Evolutionary conservation across 1,140 invertebrate species (phyloP), one percentile per base, ranked within the genome.

Genomic region (Rhagoletis zephyria): DNA sequence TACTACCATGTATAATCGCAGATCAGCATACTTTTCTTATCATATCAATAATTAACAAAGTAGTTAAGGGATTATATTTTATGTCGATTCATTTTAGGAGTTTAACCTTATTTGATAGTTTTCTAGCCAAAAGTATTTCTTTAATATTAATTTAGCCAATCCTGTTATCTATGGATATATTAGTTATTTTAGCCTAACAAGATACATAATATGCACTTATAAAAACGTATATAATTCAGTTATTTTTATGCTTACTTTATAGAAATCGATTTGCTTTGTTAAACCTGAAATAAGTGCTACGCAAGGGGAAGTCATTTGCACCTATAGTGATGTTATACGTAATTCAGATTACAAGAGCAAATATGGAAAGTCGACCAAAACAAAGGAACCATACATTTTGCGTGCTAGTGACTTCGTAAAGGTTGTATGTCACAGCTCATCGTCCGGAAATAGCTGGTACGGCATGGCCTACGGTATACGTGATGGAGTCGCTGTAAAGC

Each of bases 391-490:
- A 48, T 96, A 96, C 92, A 93, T 94, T 81, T 91, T 96, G 6
- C 94, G 94, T 89, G 88, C 94, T 12, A 96, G 95, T 89, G 96
- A 96, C 93, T 96, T 96, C 92, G 95, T 95, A 14, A 93, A 94
- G 87, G 95, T 95, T 2, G 92, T 93, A 30, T 96, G 95, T 89
- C 92, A 81, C 48, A 81, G 74, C 12, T n/a, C 16, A 1, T 30
- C 74, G 89, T 91, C 56, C 6, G 56, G 4, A 45, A 81, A 40
- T 61, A 91, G 89, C 65, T 93, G 91, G 92, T 90, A 87, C 89
- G 91, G 91, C 30, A 93, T 91, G 89, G 91, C 91, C 6, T 90
- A 90, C 86, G 92, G 91, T 1, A 92, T 92, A 16, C 88, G 91
- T 9, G 91, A 92, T 85, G 87, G 60, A 19, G 85, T 88, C 59